Evolutionary conservation across 2,113 vertebrate species (phyloP), one percentile per base, ranked within the genome.

Genomic region (Lampris incognitus): DNA sequence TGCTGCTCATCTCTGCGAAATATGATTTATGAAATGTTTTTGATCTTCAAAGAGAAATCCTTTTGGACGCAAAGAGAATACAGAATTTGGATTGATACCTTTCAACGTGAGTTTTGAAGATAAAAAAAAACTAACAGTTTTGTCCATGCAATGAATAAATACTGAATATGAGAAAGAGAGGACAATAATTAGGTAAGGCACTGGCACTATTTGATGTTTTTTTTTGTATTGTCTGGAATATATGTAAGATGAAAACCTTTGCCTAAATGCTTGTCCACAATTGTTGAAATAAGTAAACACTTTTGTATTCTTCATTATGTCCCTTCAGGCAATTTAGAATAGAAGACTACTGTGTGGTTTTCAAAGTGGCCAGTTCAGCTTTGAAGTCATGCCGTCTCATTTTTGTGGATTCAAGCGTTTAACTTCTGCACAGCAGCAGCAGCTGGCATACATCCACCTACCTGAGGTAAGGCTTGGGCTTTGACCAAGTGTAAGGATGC

Each of bases 391-490:
- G 44, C 36, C 76, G 36, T 38, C 50, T 69, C 36, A 64, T 11
- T 49, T 3, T 44, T 62, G 6, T 24, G 10, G 6, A 50, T n/a
- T 57, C 36, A 5, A 37, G 11, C 58, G 10, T 57, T 77, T 40
- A 51, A 57, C 10, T 61, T 74, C 63, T 55, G 44, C 72, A 56
- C 5, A 70, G 13, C 4, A 54, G 41, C n/a, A 63, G 42, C 39
- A 55, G 8, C 6, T 54, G 41, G 10, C 54, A n/a, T 5, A 10
- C 56, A 3, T 66, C 54, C 55, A 70, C 95, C 87, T 92, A 99
- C 98, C 98, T 99, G 95, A 96, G 80, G 78, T 97, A 98, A 72
- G 97, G 92, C 92, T 97, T 98, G 87, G 97, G 97, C 92, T 97
- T 96, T 73, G 94, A 95, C 98, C 98, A 99, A 48, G 94, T 94